Percentiles rank a stretch among this genome's conserved stretches.
Conservation (phyloP, 2,113 vertebrate species). For the Heptranchias perlo region DNA sequence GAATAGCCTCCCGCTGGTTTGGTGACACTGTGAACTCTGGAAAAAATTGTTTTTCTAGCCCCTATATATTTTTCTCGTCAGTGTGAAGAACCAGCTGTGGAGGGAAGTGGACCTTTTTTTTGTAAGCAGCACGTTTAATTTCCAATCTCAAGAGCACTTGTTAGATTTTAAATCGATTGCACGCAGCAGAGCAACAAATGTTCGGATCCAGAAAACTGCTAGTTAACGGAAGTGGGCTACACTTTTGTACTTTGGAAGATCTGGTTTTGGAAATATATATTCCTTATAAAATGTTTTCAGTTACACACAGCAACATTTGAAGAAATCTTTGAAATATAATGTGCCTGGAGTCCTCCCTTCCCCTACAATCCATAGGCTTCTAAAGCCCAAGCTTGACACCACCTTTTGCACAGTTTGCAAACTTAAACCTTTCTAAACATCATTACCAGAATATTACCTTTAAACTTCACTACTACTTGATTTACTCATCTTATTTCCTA, state of each 20-base stretch:
- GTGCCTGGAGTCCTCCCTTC: not conserved
- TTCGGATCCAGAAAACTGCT: not conserved
- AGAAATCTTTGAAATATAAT: not conserved
- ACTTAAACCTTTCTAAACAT: not conserved
- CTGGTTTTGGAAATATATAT: not conserved
- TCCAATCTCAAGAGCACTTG: not conserved
- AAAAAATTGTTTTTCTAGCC: not conserved
- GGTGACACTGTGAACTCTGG: not conserved
- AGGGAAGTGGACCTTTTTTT: not conserved
- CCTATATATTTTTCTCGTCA: conserved; percentile 14
- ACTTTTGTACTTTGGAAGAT: not conserved
- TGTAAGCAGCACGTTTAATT: not conserved
- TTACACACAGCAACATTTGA: not conserved
- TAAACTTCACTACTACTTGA: not conserved
- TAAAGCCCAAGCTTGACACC: not conserved
- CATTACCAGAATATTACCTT: not conserved
- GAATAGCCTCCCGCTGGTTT: not conserved
- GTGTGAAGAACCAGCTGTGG: not conserved
- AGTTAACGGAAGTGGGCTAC: not conserved
- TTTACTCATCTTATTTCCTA: not conserved
- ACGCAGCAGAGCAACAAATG: not conserved
- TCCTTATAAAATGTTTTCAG: not conserved
- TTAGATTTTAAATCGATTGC: not conserved
- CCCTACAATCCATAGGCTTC: not conserved
- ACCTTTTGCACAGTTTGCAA: not conserved